phyloP scores from a whole-genome alignment of 2,888 invertebrate genomes.

The Galerucella nymphaeae region DNA sequence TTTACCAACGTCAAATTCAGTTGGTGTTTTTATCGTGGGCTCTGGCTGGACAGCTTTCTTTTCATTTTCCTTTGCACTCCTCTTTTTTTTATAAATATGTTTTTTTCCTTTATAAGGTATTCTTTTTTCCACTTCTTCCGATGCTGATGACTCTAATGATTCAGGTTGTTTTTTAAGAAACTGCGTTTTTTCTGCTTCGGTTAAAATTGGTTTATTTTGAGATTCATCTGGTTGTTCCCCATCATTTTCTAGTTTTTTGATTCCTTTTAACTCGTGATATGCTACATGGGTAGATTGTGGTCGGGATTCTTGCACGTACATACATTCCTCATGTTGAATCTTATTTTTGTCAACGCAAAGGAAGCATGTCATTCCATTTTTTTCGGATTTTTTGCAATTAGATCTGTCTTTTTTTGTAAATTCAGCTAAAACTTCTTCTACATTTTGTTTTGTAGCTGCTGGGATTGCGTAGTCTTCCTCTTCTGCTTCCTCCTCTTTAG shows the following conservation, averaged over 20 bases:
- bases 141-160: slow-evolving; percentile 50
- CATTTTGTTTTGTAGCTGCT: slow-evolving; percentile 72
- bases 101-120: slow-evolving; percentile 27
- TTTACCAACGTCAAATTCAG: slow-evolving; percentile 68
- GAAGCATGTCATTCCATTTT: slow-evolving; percentile 82
- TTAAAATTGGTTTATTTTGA: slow-evolving; percentile 37
- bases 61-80: slow-evolving; percentile 21
- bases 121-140: slow-evolving; percentile 47
- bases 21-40: slow-evolving; percentile 61
- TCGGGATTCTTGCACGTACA: slow-evolving; percentile 78
- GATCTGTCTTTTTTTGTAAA: slow-evolving; percentile 79
- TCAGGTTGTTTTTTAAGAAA: slow-evolving; percentile 46
- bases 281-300: slow-evolving; percentile 74
- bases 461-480: slow-evolving; percentile 59
- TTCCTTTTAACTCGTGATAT: slow-evolving; percentile 75
- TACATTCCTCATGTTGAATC: slow-evolving; percentile 81
- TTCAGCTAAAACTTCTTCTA: slow-evolving; percentile 78
- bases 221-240: slow-evolving; percentile 45
- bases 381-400: slow-evolving; percentile 76
- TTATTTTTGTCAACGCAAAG: slow-evolving; percentile 77
- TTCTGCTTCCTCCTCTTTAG: slow-evolving; percentile 53
- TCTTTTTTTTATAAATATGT: slow-evolving; percentile 28
- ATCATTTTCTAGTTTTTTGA: slow-evolving; percentile 64
- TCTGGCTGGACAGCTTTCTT: slow-evolving; percentile 49
- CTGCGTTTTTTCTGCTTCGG: slow-evolving; percentile 46